These are phyloP conservation scores for Psephotus haematonotus DNA, from an alignment of 2,113 vertebrate genomes.

Conservation along the genomic window DNA sequence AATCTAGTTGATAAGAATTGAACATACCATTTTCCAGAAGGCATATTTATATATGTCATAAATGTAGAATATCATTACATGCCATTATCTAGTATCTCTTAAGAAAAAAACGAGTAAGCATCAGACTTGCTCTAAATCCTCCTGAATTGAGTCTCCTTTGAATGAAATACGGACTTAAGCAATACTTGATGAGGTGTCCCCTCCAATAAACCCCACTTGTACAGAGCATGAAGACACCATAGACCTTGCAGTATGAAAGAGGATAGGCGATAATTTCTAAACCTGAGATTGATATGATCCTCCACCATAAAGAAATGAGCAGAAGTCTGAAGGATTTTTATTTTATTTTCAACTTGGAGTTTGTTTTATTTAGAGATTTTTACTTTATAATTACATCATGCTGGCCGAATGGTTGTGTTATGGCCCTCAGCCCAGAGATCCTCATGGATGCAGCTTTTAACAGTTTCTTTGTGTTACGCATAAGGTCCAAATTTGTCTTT, in stretches of 20 bases:
- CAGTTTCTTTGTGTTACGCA: neutral
- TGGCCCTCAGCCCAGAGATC: neutral
- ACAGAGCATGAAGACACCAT: neutral
- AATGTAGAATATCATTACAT: neutral
- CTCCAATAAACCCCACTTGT: neutral
- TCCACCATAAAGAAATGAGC: neutral
- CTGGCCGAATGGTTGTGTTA: neutral
- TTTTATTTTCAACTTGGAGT: neutral
- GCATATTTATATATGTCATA: neutral
- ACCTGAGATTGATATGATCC: neutral
- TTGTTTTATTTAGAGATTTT: neutral
- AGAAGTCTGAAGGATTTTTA: neutral
- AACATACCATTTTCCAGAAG: neutral
- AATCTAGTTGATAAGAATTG: neutral
- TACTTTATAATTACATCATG: conserved; percentile 28
- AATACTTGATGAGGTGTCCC: neutral
- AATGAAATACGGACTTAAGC: neutral
- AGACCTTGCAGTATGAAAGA: neutral
- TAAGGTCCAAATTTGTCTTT: conserved; percentile 12
- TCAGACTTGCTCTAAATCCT: neutral
- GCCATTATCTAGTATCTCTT: neutral
- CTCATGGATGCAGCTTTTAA: neutral
- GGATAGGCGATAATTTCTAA: neutral
- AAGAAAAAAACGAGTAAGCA: neutral
- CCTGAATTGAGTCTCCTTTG: neutral